A percentile compares a stretch with the other conserved stretches of the same genome.
Evolutionary conservation across 2,888 invertebrate species (phyloP).

Genomic region (Pachydiplax longipennis): DNA sequence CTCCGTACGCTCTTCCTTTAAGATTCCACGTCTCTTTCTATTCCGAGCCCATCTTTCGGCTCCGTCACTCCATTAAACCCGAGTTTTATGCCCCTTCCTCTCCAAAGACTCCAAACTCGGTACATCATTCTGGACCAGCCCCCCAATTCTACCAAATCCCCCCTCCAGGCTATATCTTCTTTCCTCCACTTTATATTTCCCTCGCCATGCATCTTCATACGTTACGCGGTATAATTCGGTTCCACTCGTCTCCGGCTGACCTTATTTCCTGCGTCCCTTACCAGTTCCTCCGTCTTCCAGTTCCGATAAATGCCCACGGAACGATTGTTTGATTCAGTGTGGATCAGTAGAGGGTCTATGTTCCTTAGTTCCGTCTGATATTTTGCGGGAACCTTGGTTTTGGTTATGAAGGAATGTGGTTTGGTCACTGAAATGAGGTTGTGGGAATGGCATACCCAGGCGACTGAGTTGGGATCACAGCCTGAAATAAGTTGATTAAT

Average conservation of each 20-base stretch:
- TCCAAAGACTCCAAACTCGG: not conserved
- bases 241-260: not conserved
- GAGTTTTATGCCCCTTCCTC: conserved; percentile 27
- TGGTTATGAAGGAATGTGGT: no score
- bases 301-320: not conserved
- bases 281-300: not conserved
- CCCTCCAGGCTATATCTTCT: not conserved
- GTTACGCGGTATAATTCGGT: not conserved
- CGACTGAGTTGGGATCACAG: no score
- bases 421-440: no score
- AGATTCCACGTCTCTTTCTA: not conserved
- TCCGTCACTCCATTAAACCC: conserved; percentile 37
- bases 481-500: no score
- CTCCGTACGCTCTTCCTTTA: not conserved
- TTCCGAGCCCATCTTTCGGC: not conserved
- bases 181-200: not conserved
- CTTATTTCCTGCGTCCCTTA: no score
- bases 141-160: not conserved
- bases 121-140: not conserved
- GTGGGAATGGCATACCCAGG: no score
- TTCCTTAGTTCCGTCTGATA: not conserved
- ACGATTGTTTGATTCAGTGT: not conserved
- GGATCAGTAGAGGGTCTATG: not conserved
- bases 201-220: not conserved
- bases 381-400: not conserved